These are phyloP conservation scores for Scrobipalpa atriplicella DNA, from an alignment of 2,888 invertebrate species.

Conservation along the genomic window DNA sequence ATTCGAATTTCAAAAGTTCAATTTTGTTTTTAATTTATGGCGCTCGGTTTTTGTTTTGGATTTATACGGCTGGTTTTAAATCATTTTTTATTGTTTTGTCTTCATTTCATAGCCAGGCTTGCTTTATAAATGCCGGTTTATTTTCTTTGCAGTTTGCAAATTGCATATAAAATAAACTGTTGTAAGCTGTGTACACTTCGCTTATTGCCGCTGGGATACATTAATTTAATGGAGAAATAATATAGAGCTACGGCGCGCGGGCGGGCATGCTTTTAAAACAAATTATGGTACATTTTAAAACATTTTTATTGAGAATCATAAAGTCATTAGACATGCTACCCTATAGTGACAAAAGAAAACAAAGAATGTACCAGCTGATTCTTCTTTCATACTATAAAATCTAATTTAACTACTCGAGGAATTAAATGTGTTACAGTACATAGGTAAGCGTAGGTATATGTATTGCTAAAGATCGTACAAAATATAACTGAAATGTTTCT, in stretches of 20 bases:
- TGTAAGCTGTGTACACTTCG: constrained; percentile 11
- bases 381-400: no score
- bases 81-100: constrained; percentile 13
- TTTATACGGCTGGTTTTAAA: background rate
- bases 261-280: constrained; percentile 12
- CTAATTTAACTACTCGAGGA: no score
- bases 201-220: constrained; percentile 11
- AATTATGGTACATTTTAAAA: constrained; percentile 14
- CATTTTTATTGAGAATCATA: constrained; percentile 10
- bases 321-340: background rate
- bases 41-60: constrained; percentile 18
- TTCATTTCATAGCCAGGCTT: constrained; percentile 16
- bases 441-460: no score
- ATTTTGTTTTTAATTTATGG: constrained; percentile 2
- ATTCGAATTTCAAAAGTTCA: constrained; percentile 6
- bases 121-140: background rate
- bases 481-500: no score
- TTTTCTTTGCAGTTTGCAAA: constrained; percentile 10
- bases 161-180: constrained; percentile 12
- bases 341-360: no score
- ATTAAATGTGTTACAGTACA: no score
- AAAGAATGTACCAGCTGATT: no score
- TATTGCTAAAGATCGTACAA: no score
- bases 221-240: constrained; percentile 7
- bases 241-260: background rate